Evolutionary conservation across 2,797 vertebrate species (phyloP).

Genomic region (Vespertilio murinus): DNA sequence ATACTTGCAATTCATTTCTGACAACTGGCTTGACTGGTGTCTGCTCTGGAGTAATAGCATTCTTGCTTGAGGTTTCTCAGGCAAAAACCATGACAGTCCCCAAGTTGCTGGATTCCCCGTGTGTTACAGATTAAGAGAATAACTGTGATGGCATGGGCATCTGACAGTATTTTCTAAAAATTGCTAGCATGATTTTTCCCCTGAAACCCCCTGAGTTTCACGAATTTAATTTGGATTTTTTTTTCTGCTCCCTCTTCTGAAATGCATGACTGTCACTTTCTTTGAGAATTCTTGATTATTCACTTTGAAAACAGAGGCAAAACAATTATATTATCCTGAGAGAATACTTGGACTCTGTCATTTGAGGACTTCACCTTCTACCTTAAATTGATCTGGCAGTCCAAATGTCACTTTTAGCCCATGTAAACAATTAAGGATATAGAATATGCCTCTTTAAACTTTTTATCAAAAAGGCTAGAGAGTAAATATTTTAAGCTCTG

Average conservation of each 20-base stretch:
- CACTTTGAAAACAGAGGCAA: not conserved
- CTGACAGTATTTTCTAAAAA: slow-evolving; percentile 46
- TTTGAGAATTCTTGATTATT: not conserved
- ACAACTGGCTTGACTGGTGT: slow-evolving; percentile 53
- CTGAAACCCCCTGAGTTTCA: not conserved
- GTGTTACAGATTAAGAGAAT: slow-evolving; percentile 56
- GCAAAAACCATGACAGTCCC: slow-evolving; percentile 22
- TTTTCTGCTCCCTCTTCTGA: not conserved
- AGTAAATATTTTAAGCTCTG: not conserved
- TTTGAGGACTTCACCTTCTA: not conserved
- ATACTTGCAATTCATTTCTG: slow-evolving; percentile 36
- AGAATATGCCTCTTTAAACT: not conserved
- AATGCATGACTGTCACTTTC: not conserved
- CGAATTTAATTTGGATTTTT: slow-evolving; percentile 21
- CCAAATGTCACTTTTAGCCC: not conserved
- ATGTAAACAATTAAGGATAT: not conserved
- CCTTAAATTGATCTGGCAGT: not conserved
- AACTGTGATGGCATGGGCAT: not conserved
- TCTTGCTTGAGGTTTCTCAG: slow-evolving; percentile 46
- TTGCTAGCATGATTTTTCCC: not conserved
- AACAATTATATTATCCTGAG: not conserved
- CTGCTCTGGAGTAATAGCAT: slow-evolving; percentile 20
- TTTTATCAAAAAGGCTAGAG: not conserved
- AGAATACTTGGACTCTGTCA: not conserved
- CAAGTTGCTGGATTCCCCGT: slow-evolving; percentile 44